Evolutionary conservation across 2,888 invertebrate genomes (phyloP), one percentile per base, ranked within the genome.

Genomic region (Drosophila peninsularis): DNA sequence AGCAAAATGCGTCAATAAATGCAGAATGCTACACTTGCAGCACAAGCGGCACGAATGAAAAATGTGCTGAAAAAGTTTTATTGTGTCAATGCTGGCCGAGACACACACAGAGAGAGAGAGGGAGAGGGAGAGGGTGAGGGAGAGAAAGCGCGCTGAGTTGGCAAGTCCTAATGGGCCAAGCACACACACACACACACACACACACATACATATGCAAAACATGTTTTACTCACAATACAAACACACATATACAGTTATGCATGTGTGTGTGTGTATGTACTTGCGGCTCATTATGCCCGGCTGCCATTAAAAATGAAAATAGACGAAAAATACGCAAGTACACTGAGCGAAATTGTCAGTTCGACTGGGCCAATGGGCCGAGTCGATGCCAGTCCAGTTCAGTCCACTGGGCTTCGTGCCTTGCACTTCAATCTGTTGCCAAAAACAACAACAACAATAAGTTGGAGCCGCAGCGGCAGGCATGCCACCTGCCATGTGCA

Each of bases 1-100:
- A 84, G 79, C 73, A 64, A 82, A 82, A 82, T 82, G 88, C 82
- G 85, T 88, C 82, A 84, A 82, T 87, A 87, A 87, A 82, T 82
- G 88, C 79, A 69, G 69, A 78, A 75, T 78, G 78, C 73, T 58
- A 72, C 74, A 75, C 69, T 78, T 75, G 74, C 74, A 57, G 60
- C 74, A 75, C 37, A 60, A 32, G 69, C 62, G 41, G 42, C 71
- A 57, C 62, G 57, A 75, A 69, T 73, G 75, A 69, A 68, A 73
- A 74, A 78, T 73, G 80, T 65, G 80, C 63, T 72, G 69, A 73
- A 78, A 78, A 85, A 85, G 79, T 76, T 82, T 78, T 88, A 88
- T 82, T 88, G 85, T 88, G 82, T 88, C 82, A 82, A 88, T 88
- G 82, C 88, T 82, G 82, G 75, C 60, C 62, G 60, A 56, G 55